phyloP scores from a whole-genome alignment of 1,140 invertebrate genomes.

The Drosophila carrolli region DNA sequence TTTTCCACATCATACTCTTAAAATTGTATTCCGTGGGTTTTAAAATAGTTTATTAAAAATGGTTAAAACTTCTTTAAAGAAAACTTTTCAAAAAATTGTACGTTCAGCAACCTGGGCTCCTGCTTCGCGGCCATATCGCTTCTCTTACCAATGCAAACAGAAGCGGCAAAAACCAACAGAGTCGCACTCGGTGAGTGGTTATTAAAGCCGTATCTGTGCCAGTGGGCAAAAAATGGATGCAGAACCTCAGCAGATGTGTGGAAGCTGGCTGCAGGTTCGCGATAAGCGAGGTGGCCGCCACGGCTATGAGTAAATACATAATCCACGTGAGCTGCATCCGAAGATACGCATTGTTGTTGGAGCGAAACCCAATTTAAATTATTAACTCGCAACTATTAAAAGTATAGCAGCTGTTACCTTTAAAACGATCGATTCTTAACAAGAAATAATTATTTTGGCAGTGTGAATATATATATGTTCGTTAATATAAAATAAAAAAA shows the following conservation, averaged over 20 bases:
- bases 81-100: slow-evolving; percentile 19
- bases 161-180: slow-evolving; percentile 65
- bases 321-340: slow-evolving; percentile 54
- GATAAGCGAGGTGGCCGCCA: slow-evolving; percentile 39
- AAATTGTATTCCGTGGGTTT: too few relatives aligned
- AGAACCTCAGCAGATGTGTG: slow-evolving; percentile 31
- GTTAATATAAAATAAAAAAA: not conserved
- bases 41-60: not conserved
- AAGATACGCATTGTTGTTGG: slow-evolving; percentile 8
- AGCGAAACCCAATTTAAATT: slow-evolving; percentile 1
- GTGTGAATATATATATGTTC: too few relatives aligned
- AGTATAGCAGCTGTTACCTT: too few relatives aligned
- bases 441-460: too few relatives aligned
- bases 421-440: too few relatives aligned
- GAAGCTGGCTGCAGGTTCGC: slow-evolving; percentile 33
- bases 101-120: slow-evolving; percentile 1
- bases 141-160: slow-evolving; percentile 57
- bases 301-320: slow-evolving; percentile 66
- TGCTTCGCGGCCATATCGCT: slow-evolving; percentile 26
- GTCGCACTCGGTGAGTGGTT: slow-evolving; percentile 51
- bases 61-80: slow-evolving; percentile 15
- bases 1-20: not conserved
- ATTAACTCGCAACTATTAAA: not conserved
- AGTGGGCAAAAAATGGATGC: slow-evolving; percentile 37
- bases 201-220: slow-evolving; percentile 77